A percentile compares a stretch with the other conserved stretches of the same genome.
These are phyloP conservation scores for Mallotus villosus DNA, from an alignment of 2,797 vertebrate genomes.

Conservation along the genomic window DNA sequence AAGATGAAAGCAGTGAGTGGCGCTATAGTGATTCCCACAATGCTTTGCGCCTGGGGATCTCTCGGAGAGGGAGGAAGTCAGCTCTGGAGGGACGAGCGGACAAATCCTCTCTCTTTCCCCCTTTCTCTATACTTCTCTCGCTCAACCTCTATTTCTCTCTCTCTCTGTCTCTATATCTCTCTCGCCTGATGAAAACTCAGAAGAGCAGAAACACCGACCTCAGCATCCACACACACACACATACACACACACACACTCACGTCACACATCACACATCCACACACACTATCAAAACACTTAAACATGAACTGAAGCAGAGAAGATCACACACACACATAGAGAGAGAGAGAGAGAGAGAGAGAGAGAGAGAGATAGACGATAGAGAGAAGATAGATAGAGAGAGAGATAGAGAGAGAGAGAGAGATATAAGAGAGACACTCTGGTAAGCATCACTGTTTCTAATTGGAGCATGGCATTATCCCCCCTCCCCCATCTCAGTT, in stretches of 20 bases:
- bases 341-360: conserved; percentile 4
- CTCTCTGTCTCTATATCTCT: conserved; percentile 16
- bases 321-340: neutral
- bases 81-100: conserved; percentile 5
- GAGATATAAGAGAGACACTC: conserved; percentile 21
- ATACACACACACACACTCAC: conserved; percentile 6
- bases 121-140: neutral
- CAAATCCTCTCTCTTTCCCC: conserved; percentile 21
- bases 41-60: conserved; percentile 68
- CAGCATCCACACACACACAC: conserved; percentile 19
- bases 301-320: too few species aligned
- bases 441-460: conserved; percentile 22
- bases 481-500: conserved; percentile 22
- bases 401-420: conserved; percentile 1
- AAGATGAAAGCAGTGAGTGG: conserved; percentile 74
- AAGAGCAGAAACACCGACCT: conserved; percentile 48
- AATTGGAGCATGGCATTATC: conserved; percentile 25
- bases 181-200: conserved; percentile 42
- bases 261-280: conserved; percentile 1
- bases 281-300: neutral
- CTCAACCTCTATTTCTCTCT: conserved; percentile 7
- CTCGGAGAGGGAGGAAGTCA: conserved; percentile 47
- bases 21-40: conserved; percentile 72
- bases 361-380: conserved; percentile 16
- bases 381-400: too few species aligned